A percentile compares a stretch with the other conserved stretches of the same genome.
Evolutionary conservation across 2,113 vertebrate species (phyloP).

Genomic region (Lepisosteus oculatus): DNA sequence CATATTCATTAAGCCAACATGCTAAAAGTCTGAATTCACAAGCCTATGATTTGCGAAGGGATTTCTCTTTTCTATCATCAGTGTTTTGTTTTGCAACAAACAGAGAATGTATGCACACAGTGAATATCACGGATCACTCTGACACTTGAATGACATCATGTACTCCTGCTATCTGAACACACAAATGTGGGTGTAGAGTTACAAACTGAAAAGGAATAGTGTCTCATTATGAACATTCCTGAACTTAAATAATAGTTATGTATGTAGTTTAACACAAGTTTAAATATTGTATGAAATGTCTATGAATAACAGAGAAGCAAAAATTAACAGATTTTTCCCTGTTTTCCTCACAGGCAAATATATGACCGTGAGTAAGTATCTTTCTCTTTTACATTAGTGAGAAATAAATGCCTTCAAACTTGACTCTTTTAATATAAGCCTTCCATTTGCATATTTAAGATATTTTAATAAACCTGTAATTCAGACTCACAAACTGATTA

Average conservation of each 20-base stretch:
- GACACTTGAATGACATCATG: too few species aligned
- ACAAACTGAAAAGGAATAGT: neutral
- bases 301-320: neutral
- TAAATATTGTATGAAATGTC: neutral
- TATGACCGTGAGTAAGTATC: conserved; percentile 90
- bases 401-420: too few species aligned
- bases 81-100: neutral
- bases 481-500: neutral
- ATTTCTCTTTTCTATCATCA: too few species aligned
- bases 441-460: neutral
- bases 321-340: conserved; percentile 34
- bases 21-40: too few species aligned
- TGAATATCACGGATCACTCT: too few species aligned
- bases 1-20: too few species aligned
- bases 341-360: conserved; percentile 77
- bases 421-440: too few species aligned
- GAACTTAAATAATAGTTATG: neutral
- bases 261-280: neutral
- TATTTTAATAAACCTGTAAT: neutral
- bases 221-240: neutral
- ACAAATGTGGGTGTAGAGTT: too few species aligned
- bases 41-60: too few species aligned
- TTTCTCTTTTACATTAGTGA: neutral
- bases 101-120: neutral
- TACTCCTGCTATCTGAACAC: too few species aligned